Evolutionary conservation across 2,888 invertebrate species (phyloP).

Genomic region (Hyppa rectilinea): DNA sequence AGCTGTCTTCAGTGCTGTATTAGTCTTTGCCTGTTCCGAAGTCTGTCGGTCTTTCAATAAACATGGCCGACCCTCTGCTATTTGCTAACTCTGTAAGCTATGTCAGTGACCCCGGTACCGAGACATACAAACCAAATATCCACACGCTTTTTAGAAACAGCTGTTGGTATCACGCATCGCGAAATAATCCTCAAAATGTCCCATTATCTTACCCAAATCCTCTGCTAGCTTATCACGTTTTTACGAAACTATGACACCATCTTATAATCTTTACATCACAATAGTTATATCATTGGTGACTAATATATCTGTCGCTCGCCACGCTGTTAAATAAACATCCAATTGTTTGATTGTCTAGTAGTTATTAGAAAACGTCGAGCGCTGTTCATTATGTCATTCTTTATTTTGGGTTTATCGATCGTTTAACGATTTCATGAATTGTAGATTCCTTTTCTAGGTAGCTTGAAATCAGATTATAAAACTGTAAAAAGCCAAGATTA

Average conservation of each 20-base stretch:
- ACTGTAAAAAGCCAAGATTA: background rate
- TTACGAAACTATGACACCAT: conserved; percentile 56
- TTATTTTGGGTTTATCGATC: conserved; percentile 14
- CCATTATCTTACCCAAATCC: conserved; percentile 37
- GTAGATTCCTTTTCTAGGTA: background rate
- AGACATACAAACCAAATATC: background rate
- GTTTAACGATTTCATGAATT: conserved; percentile 2
- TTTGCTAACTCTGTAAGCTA: background rate
- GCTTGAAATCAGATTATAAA: background rate
- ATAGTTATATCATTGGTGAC: conserved; percentile 72
- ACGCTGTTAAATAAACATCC: conserved; percentile 72
- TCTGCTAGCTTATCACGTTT: conserved; percentile 31
- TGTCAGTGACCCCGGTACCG: no score
- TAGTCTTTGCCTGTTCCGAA: background rate
- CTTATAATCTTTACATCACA: conserved; percentile 61
- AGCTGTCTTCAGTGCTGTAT: background rate
- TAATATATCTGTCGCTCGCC: conserved; percentile 58
- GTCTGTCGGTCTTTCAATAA: no score
- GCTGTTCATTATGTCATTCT: conserved; percentile 54
- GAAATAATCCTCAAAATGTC: conserved; percentile 20
- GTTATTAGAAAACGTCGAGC: conserved; percentile 58
- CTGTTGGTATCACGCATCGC: background rate
- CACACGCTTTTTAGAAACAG: background rate
- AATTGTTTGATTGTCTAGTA: conserved; percentile 69
- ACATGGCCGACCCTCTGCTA: background rate